Conservation (phyloP, 2,113 vertebrate genomes). For the Saguinus imperator region DNA sequence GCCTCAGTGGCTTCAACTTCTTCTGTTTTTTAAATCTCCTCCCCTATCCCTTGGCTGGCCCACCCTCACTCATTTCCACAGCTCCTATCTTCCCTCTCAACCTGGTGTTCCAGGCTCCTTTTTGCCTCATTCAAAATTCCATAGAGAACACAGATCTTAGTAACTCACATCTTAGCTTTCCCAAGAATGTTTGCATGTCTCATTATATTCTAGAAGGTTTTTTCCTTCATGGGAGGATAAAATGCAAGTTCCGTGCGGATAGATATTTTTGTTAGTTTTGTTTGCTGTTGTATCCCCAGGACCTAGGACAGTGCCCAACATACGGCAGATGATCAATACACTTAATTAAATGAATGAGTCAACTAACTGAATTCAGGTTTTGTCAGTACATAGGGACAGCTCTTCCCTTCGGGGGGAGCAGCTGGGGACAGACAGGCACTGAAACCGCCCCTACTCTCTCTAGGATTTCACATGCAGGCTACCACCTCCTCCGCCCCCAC, state of each 20-base stretch:
- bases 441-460: not conserved
- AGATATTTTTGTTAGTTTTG: not conserved
- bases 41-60: too few relatives aligned
- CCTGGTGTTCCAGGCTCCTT: not conserved
- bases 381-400: not conserved
- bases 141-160: not conserved
- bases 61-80: not conserved
- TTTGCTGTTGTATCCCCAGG: not conserved
- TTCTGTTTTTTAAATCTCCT: not conserved
- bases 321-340: not conserved
- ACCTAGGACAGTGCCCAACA: not conserved
- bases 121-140: not conserved
- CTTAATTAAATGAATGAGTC: conserved; percentile 2
- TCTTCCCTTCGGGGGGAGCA: not conserved
- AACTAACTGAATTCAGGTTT: not conserved
- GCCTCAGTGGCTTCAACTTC: not conserved
- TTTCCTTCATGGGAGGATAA: not conserved
- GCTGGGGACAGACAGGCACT: not conserved
- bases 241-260: not conserved
- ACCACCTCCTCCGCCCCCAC: not conserved
- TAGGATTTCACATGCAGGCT: not conserved
- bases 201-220: not conserved
- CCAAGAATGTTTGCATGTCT: not conserved
- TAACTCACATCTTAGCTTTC: not conserved
- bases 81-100: not conserved